Conservation (phyloP, 23 tunicate species). For the Clavelina lepadiformis region DNA sequence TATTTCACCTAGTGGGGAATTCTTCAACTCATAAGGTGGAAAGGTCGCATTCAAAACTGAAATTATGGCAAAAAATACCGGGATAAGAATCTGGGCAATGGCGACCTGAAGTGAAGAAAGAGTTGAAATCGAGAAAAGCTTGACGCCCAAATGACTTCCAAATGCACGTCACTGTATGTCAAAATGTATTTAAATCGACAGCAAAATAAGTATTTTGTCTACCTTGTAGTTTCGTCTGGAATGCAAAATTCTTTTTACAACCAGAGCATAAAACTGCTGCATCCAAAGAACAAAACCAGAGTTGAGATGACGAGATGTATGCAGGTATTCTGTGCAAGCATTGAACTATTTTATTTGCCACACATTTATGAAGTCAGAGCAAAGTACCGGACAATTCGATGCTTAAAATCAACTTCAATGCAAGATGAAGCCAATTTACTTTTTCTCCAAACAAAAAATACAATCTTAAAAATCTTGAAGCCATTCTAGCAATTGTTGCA, state of each 20-base stretch:
- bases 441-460: no score
- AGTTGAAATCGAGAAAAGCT: no score
- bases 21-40: conserved; percentile 65
- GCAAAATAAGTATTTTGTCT: background rate
- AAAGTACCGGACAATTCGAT: no score
- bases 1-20: conserved; percentile 41
- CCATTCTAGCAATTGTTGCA: no score
- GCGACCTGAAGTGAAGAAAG: conserved; percentile 56
- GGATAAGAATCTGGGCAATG: conserved; percentile 65
- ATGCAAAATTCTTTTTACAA: conserved; percentile 75
- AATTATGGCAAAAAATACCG: conserved; percentile 65
- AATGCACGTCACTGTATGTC: background rate
- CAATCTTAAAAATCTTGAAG: no score
- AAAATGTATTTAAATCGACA: background rate
- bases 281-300: conserved; percentile 54
- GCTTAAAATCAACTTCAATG: no score
- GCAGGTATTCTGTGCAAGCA: conserved; percentile 33
- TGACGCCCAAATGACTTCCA: background rate
- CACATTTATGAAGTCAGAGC: no score
- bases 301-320: conserved; percentile 27
- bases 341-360: no score
- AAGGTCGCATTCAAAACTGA: conserved; percentile 70
- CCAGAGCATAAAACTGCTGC: conserved; percentile 72
- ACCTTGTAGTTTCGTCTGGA: conserved; percentile 76
- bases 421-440: no score